Conservation (phyloP, 2,113 vertebrate species). For the Aphelocoma coerulescens region DNA sequence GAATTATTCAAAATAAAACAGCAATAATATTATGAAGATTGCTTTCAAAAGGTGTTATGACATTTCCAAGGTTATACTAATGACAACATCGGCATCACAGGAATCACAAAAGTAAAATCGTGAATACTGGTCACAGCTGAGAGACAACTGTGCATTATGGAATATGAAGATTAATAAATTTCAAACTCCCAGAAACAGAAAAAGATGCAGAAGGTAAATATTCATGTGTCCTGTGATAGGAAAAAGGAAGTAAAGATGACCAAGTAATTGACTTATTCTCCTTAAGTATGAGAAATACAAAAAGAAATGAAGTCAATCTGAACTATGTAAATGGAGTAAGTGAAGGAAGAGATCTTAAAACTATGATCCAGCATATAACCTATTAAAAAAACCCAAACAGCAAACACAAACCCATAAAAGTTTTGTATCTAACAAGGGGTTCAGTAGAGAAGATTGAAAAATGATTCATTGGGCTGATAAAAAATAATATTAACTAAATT, state of each 20-base stretch:
- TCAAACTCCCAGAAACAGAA: background rate
- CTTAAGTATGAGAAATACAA: background rate
- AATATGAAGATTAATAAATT: background rate
- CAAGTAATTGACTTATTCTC: background rate
- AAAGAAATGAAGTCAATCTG: background rate
- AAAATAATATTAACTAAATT: background rate
- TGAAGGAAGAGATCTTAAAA: background rate
- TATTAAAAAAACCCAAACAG: background rate
- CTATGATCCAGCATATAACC: background rate
- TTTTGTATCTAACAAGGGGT: background rate
- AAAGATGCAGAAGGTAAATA: background rate
- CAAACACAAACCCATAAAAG: background rate
- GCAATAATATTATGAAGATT: background rate
- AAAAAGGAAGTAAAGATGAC: background rate
- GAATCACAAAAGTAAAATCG: background rate
- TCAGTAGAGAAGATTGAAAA: background rate
- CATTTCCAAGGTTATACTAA: constrained; percentile 1
- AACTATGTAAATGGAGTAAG: background rate
- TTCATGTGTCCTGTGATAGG: background rate
- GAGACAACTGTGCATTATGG: background rate
- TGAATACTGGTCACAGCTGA: background rate
- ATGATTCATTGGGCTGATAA: background rate
- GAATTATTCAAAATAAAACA: background rate
- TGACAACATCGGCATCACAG: background rate
- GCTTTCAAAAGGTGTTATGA: background rate